Evolutionary conservation across 2,888 invertebrate genomes (phyloP).

Genomic region (Timandra comae): DNA sequence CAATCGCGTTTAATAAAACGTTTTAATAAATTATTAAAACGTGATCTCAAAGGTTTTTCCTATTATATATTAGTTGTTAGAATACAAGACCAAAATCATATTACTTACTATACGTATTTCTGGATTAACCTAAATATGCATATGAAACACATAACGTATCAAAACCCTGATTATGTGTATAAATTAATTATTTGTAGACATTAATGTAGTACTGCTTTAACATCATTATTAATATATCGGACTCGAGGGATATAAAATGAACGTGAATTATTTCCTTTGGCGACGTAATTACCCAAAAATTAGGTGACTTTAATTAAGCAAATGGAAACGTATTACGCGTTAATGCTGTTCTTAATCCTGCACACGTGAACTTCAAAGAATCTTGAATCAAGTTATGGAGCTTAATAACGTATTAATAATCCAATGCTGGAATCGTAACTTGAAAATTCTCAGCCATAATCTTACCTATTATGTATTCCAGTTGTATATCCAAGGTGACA

Average conservation of each 20-base stretch:
- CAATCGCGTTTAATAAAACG: too few species aligned
- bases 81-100: too few species aligned
- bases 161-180: too few species aligned
- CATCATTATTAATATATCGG: slow-evolving; percentile 8
- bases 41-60: too few species aligned
- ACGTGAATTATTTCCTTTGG: slow-evolving; percentile 16
- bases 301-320: slow-evolving; percentile 21
- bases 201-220: too few species aligned
- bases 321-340: slow-evolving; percentile 19
- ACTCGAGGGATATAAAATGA: slow-evolving; percentile 12
- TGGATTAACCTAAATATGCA: too few species aligned
- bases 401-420: slow-evolving; percentile 6
- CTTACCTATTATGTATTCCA: not conserved
- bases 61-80: too few species aligned
- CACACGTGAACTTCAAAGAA: slow-evolving; percentile 9
- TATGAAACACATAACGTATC: too few species aligned
- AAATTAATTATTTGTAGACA: too few species aligned
- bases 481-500: not conserved
- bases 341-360: slow-evolving; percentile 10
- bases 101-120: too few species aligned
- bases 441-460: slow-evolving; percentile 2
- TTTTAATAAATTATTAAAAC: too few species aligned
- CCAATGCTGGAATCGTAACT: slow-evolving; percentile 6
- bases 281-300: slow-evolving; percentile 23
- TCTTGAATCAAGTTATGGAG: slow-evolving; percentile 2